Evolutionary conservation across 35 echinoderm and acorn worm species (phyloP), one percentile per base, ranked within the genome.

Genomic region (Lytechinus pictus): DNA sequence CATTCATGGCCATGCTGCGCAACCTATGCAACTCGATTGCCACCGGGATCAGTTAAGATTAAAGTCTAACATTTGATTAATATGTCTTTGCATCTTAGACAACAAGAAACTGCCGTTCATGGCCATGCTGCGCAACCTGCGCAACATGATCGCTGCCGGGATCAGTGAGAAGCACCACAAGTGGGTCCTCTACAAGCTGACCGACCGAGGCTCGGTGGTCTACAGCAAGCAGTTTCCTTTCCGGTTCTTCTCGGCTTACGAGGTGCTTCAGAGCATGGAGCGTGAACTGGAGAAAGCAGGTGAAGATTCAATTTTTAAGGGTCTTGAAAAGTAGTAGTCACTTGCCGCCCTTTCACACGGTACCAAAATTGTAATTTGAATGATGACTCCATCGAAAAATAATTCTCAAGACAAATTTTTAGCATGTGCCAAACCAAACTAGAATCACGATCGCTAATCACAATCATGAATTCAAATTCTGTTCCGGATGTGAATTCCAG

Each of bases 141-240:
- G 98, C 52, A 99, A 99, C 95, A 98, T 99, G 98, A 96, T 98
- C 3, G 9, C 89, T 55, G 96, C 97, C 10, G 98, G 98, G 9
- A 97, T 99, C 14, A 95, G 96, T 33, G 54, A 92, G 33, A 99
- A 97, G 53, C 96, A 99, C 55, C 97, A 98, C 27, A 87, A 95
- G 8, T 98, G 97, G 96, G 94, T 99, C 61, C 92, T 99, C 53
- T 95, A 91, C 52, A 99, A 97, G 88, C 95, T 99, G 86, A 99
- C 98, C 8, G 96, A 99, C 89, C 91, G 97, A 61, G 87, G 94
- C 27, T 95, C 98, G 6, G 98, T 99, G 19, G 96, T 97, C 86
- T 57, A 99, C 94, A 99, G 98, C 97, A 98, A 95, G 88, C 98
- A 99, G 97, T 99, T 99, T 54, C 98, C 98, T 6, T 98, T 99